Evolutionary conservation across 2,888 invertebrate species (phyloP).

Genomic region (Callyntrura sp.): DNA sequence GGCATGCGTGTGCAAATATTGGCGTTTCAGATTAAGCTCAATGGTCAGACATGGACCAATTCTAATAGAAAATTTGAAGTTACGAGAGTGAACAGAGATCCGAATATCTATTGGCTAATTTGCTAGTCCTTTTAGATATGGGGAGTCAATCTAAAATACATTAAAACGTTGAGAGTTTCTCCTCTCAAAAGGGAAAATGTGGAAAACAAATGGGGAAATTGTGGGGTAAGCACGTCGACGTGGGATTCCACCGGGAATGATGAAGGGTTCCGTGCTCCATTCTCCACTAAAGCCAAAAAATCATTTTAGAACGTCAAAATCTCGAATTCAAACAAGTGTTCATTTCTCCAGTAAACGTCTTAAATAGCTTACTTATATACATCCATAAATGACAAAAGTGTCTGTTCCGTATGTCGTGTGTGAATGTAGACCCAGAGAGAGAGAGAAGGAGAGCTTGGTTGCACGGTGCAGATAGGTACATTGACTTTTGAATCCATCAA

Average conservation of each 20-base stretch:
- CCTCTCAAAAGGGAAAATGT: neutral
- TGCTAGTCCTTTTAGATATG: neutral
- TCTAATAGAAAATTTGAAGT: neutral
- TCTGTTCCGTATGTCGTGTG: too few relatives aligned
- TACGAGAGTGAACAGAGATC: too few relatives aligned
- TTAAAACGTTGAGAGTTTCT: neutral
- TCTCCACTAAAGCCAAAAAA: neutral
- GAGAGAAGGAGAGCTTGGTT: neutral
- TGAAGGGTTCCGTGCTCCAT: neutral
- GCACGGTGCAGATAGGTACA: neutral
- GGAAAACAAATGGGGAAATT: neutral
- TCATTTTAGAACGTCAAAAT: slow-evolving; percentile 49
- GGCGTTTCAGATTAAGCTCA: neutral
- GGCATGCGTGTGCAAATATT: slow-evolving; percentile 39
- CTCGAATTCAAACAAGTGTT: slow-evolving; percentile 63
- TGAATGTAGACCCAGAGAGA: too few relatives aligned
- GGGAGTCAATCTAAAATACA: neutral
- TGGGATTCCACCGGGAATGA: neutral
- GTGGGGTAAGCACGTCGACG: neutral
- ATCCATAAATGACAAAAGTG: neutral
- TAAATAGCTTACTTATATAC: neutral
- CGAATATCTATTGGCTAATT: too few relatives aligned
- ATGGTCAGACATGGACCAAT: neutral
- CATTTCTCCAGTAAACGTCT: neutral
- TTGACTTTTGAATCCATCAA: slow-evolving; percentile 65